Evolutionary conservation across 2,888 invertebrate species (phyloP), one percentile per base, ranked within the genome.

Genomic region (Melanchra persicariae): DNA sequence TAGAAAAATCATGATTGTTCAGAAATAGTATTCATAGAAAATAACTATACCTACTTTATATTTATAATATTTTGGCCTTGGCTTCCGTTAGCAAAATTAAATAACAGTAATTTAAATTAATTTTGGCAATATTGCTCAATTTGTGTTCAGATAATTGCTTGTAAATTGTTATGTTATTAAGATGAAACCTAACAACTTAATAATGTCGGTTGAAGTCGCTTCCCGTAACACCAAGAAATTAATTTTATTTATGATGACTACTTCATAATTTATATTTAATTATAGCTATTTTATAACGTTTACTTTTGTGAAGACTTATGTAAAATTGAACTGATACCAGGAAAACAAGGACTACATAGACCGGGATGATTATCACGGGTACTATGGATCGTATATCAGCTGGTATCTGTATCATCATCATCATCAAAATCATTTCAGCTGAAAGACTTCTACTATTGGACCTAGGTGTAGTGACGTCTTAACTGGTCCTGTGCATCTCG

Each of bases 51-150:
- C n/a, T n/a, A n/a, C n/a, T n/a, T n/a, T n/a, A n/a, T n/a, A n/a
- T n/a, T n/a, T n/a, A n/a, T n/a, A 37, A 37, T 37, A 10, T 37
- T 12, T 40, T 15, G 6, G 19, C 2, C 17, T 70, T 51, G 51
- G 62, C 62, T 70, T 73, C 61, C 61, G 73, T 61, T 37, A 60
- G 6, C 15, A 19, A 37, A 73, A 70, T 45, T 37, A 73, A 73
- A 45, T 37, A 34, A 54, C 6, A 22, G 43, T 3, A 52, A 40
- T 15, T 45, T 45, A 22, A 49, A 22, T 26, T 0, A 26, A 9
- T 71, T 47, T 64, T 17, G n/a, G 12, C 24, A 5, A 55, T 40
- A 17, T 55, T 52, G 17, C 22, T 45, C n/a, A 55, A 49, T 64
- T 65, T n/a, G 3, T n/a, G 19, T 37, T 26, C 12, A 9, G 40